A percentile compares a stretch with the other conserved stretches of the same genome.
These are phyloP conservation scores for Enteromius argenteus DNA, from an alignment of 2,797 vertebrate genomes.

Conservation along the genomic window DNA sequence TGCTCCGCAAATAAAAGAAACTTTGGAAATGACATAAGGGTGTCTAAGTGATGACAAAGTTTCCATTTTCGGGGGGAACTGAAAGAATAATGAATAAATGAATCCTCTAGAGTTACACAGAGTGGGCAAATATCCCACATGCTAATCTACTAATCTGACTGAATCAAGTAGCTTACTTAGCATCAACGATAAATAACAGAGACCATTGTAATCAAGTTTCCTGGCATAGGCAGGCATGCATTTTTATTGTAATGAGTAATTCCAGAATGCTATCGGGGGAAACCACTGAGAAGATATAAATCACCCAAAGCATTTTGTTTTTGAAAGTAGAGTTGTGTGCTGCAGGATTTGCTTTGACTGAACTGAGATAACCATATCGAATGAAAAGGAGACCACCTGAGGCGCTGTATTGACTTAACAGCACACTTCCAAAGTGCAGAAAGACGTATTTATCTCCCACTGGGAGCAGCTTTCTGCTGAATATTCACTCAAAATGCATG, in stretches of 20 bases:
- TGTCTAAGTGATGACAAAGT: not conserved
- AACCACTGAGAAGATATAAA: slow-evolving; percentile 44
- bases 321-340: slow-evolving; percentile 45
- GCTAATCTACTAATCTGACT: slow-evolving; percentile 64
- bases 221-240: slow-evolving; percentile 60
- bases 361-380: slow-evolving; percentile 17
- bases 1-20: not conserved
- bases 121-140: slow-evolving; percentile 44
- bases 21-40: not conserved
- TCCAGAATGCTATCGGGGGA: slow-evolving; percentile 50
- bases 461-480: slow-evolving; percentile 11
- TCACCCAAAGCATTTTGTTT: slow-evolving; percentile 27
- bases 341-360: slow-evolving; percentile 38
- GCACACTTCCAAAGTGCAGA: slow-evolving; percentile 25
- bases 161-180: slow-evolving; percentile 59
- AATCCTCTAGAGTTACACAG: slow-evolving; percentile 23
- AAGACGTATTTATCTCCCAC: not conserved
- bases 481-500: slow-evolving; percentile 20
- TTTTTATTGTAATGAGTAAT: slow-evolving; percentile 59
- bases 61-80: not conserved
- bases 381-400: slow-evolving; percentile 35
- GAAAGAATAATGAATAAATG: slow-evolving; percentile 36
- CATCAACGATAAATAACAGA: slow-evolving; percentile 60
- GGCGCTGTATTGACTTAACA: slow-evolving; percentile 32
- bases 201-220: slow-evolving; percentile 66